Percentiles rank a stretch among this genome's conserved stretches.
These are phyloP conservation scores for Cepaea hortensis DNA, from an alignment of 2,888 invertebrate genomes.

Conservation along the genomic window DNA sequence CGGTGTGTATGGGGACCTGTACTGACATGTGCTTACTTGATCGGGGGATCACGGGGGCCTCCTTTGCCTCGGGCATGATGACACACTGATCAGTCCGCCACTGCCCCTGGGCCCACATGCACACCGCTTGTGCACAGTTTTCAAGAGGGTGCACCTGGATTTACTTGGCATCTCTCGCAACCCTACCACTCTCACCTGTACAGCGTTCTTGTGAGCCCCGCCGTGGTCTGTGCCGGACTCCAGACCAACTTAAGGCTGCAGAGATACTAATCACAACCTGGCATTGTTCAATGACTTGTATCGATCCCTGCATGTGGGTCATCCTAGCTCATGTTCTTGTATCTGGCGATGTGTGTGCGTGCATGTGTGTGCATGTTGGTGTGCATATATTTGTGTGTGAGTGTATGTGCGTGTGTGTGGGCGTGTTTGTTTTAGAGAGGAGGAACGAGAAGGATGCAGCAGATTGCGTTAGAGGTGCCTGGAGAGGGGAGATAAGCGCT, in stretches of 20 bases:
- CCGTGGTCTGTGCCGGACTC: background rate
- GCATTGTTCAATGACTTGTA: conserved; percentile 13
- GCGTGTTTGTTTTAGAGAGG: too few relatives aligned
- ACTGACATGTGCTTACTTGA: too few relatives aligned
- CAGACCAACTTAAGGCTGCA: background rate
- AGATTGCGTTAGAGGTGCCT: too few relatives aligned
- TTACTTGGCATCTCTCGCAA: background rate
- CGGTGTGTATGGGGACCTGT: too few relatives aligned
- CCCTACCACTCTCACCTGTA: background rate
- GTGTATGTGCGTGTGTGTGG: too few relatives aligned
- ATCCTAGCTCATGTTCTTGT: background rate
- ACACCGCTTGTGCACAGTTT: background rate
- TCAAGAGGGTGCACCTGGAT: too few relatives aligned
- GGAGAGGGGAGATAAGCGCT: too few relatives aligned
- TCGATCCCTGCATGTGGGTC: conserved; percentile 22
- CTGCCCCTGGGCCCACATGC: background rate
- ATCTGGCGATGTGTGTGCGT: background rate
- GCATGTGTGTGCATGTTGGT: background rate
- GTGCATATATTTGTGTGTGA: too few relatives aligned
- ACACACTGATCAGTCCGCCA: background rate
- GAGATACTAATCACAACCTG: conserved; percentile 8
- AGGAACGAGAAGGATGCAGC: too few relatives aligned
- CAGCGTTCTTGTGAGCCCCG: too few relatives aligned
- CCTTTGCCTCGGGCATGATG: too few relatives aligned
- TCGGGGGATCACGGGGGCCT: too few relatives aligned